A percentile compares a stretch with the other conserved stretches of the same genome.
These are phyloP conservation scores for Pasiphila rectangulata DNA, from an alignment of 2,888 invertebrate genomes.

Conservation along the genomic window DNA sequence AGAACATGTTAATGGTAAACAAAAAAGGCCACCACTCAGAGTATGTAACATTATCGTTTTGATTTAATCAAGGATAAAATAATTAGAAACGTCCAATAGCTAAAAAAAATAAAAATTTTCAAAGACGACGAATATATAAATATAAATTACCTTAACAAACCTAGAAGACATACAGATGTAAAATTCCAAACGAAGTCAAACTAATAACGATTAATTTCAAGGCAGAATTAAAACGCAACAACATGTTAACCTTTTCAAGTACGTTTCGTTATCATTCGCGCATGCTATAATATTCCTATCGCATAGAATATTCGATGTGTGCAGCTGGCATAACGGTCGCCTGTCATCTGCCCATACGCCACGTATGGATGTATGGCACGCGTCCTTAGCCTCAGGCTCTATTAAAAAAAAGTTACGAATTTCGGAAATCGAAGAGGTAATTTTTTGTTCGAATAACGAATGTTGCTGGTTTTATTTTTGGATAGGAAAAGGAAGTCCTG, in stretches of 20 bases:
- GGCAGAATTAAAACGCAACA: conserved; percentile 25
- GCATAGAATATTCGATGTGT: conserved; percentile 30
- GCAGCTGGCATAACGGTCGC: conserved; percentile 80
- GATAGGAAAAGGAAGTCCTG: conserved; percentile 6
- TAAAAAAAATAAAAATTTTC: no score
- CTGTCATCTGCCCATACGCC: conserved; percentile 79
- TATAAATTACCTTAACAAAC: neutral
- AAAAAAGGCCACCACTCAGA: no score
- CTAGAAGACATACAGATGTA: neutral
- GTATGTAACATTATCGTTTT: no score
- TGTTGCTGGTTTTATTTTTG: conserved; percentile 32
- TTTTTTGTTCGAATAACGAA: conserved; percentile 41
- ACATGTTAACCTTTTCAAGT: conserved; percentile 25
- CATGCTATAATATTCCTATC: conserved; percentile 18
- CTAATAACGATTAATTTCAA: conserved; percentile 11
- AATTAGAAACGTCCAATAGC: no score
- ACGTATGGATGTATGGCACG: conserved; percentile 70
- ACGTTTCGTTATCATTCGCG: conserved; percentile 25
- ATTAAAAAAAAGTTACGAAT: conserved; percentile 36
- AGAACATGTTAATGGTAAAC: no score
- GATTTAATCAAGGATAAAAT: no score
- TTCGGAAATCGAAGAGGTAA: conserved; percentile 34
- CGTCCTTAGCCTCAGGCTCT: conserved; percentile 48
- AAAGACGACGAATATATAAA: neutral
- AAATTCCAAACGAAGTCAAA: neutral